phyloP scores from a whole-genome alignment of 2,888 invertebrate species.

The Chrysolina oricalcia region DNA sequence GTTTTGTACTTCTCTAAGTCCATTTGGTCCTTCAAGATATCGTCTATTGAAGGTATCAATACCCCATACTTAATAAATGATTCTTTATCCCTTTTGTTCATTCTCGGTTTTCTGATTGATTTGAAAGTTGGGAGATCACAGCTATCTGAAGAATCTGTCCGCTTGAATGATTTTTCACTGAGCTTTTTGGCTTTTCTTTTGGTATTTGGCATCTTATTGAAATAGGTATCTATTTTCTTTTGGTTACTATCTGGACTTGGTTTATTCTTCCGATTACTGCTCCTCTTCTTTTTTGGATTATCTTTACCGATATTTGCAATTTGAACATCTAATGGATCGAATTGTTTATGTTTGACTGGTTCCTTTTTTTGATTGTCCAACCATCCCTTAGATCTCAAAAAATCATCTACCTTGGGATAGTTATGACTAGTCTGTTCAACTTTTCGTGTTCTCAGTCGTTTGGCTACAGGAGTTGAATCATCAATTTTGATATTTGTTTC shows the following conservation, averaged over 20 bases:
- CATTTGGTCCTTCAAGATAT: slow-evolving; percentile 54
- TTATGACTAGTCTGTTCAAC: background rate
- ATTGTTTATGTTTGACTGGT: background rate
- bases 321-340: background rate
- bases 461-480: slow-evolving; percentile 11
- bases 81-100: slow-evolving; percentile 41
- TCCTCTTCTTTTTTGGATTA: background rate
- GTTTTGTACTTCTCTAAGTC: slow-evolving; percentile 50
- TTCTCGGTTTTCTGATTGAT: slow-evolving; percentile 34
- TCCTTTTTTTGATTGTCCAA: background rate
- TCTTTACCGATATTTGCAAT: background rate
- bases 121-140: slow-evolving; percentile 51
- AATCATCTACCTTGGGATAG: slow-evolving; percentile 28
- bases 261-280: background rate
- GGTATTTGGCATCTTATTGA: slow-evolving; percentile 2
- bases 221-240: slow-evolving; percentile 20
- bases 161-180: slow-evolving; percentile 25
- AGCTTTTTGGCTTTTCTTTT: slow-evolving; percentile 16
- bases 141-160: slow-evolving; percentile 47
- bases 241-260: slow-evolving; percentile 5
- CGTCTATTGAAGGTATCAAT: slow-evolving; percentile 54
- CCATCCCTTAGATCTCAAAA: background rate
- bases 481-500: background rate
- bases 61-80: slow-evolving; percentile 59
- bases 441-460: slow-evolving; percentile 28